Base-by-base conservation (phyloP, 2,113 vertebrate genomes). In the Excalfactoria chinensis region DNA sequence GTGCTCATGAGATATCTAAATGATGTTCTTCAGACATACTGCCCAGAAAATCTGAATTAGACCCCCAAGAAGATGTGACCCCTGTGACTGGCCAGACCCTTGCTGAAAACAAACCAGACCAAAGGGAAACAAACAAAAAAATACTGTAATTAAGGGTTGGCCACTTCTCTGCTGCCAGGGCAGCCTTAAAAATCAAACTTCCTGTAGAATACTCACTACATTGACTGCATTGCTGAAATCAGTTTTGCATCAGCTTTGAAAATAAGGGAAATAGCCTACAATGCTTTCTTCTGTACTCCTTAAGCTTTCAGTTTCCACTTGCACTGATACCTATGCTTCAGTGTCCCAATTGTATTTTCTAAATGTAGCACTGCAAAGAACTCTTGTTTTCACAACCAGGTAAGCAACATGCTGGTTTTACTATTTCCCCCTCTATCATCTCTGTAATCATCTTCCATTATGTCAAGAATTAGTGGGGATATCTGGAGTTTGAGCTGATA, bases 101-200 rank as follows among this genome's bases (percentile, higher is more conserved):
- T 13, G 64, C 35, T 11, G 58, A 89, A 70, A 28, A 60, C 25
- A 19, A 56, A 64, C 8, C 22, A 53, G 35, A 89, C 4, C 32
- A 72, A 79, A 30, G 21, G 34, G 51, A 88, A 92, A 84, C 40
- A 41, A 41, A 41, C 40, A 6, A 69, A 74, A 58, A 10, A 48
- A 23, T 6, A 11, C 46, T 88, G 43, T 28, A 17, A 26, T 66
- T 82, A 60, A 73, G 9, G 25, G 15, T 64, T 49, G 76, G 55
- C 23, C 66, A 55, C 23, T 22, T 76, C 41, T 35, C 11, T 26
- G 51, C 60, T 83, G 34, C 62, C 49, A 87, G 55, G 30, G 53
- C 25, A 70, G n/a, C 68, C 58, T 84, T 78, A 90, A 86, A 90
- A 88, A 67, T 67, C 32, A 68, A 91, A 41, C 63, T 69, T 74